Conservation (phyloP, 2,797 vertebrate genomes). For the Eulemur albifrons region DNA sequence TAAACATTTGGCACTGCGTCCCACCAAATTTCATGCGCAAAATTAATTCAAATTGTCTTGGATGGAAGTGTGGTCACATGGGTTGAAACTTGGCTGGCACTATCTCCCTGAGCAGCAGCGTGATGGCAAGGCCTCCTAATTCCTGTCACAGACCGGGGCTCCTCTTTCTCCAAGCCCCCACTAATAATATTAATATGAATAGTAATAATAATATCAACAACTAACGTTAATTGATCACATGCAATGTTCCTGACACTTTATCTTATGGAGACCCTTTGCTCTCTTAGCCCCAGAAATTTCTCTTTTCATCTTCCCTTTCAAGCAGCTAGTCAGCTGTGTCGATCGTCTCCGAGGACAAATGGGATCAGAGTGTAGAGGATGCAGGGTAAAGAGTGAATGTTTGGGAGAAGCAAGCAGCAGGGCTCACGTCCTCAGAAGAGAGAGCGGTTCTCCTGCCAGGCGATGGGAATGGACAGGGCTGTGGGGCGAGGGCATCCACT, state of each 20-base stretch:
- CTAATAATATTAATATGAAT: not conserved
- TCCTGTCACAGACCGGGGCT: not conserved
- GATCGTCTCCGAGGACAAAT: not conserved
- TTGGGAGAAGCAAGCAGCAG: not conserved
- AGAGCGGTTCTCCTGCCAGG: not conserved
- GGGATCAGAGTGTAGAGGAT: not conserved
- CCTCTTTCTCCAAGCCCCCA: not conserved
- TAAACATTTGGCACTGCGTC: conserved; percentile 67
- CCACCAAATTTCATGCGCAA: conserved; percentile 64
- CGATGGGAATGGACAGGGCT: fast-evolving
- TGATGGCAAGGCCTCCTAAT: not conserved
- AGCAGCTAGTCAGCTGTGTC: not conserved
- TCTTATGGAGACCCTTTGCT: not conserved
- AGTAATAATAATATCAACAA: not conserved
- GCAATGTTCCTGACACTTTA: not conserved
- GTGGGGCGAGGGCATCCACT: fast-evolving
- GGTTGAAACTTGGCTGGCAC: conserved; percentile 54
- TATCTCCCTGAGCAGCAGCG: not conserved
- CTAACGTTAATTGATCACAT: not conserved
- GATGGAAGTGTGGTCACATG: conserved; percentile 48
- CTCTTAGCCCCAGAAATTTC: not conserved
- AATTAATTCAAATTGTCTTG: conserved; percentile 76
- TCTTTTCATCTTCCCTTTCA: not conserved
- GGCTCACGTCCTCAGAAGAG: not conserved
- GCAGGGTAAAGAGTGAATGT: not conserved